Percentiles rank a stretch among this genome's conserved stretches.
Evolutionary conservation across 2,888 invertebrate genomes (phyloP).

Genomic region (Eurytoma californica): DNA sequence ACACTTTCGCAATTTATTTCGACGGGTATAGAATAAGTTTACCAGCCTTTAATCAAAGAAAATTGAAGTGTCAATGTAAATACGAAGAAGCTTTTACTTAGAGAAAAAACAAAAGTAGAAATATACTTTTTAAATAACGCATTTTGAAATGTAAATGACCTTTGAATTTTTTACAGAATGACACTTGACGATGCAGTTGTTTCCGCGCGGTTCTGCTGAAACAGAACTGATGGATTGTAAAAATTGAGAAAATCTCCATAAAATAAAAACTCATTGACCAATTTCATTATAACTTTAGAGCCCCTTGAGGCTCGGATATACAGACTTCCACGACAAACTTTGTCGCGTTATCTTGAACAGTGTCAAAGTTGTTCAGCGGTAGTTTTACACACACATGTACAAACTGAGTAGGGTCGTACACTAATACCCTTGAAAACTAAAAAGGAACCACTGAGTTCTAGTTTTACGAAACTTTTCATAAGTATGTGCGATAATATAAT

Average conservation of each 20-base stretch:
- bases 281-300: slow-evolving; percentile 47
- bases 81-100: too few relatives aligned
- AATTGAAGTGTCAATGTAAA: too few relatives aligned
- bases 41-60: too few relatives aligned
- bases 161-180: too few relatives aligned
- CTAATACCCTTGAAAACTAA: background rate
- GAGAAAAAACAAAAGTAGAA: too few relatives aligned
- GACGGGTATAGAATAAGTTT: too few relatives aligned
- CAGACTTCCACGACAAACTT: slow-evolving; percentile 18
- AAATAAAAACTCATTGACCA: slow-evolving; percentile 39
- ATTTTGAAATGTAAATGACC: too few relatives aligned
- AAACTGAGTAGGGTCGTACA: background rate
- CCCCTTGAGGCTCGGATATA: slow-evolving; percentile 22
- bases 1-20: too few relatives aligned
- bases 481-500: background rate
- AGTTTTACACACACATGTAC: slow-evolving; percentile 1
- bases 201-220: background rate
- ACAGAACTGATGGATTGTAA: background rate
- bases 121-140: too few relatives aligned
- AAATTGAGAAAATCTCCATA: slow-evolving; percentile 17
- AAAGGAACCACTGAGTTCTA: background rate
- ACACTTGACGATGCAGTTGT: background rate
- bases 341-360: slow-evolving; percentile 20
- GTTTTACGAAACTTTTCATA: background rate
- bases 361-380: slow-evolving; percentile 15